Base-by-base conservation (phyloP, 1,140 invertebrate species). In the Drosophila lowei region DNA sequence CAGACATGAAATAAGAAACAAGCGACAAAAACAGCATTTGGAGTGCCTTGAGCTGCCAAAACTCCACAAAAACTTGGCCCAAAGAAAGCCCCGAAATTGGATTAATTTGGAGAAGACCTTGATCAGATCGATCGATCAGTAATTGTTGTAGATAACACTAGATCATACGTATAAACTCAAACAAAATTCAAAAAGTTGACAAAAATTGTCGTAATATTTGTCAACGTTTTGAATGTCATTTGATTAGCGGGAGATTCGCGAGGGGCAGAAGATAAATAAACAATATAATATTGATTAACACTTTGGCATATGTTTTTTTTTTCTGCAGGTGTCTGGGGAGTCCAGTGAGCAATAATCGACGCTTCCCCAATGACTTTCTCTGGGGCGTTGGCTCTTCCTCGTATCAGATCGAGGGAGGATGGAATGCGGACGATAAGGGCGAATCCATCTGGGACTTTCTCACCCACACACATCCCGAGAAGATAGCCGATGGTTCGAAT, bases 371-470 rank as follows among this genome's bases (percentile, higher is more conserved):
- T n/a, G 90, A 90, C 50, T 94, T 94, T 70, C 54, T 92, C 53
- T 93, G 93, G 70, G 94, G 93, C 25, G 83, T 92, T 11, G 92
- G 93, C 0, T 92, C 94, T 1, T 91, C 94, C 0, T 89, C 94
- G 2, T 94, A 94, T 90, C 95, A 95, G 92, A 93, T 95, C 30
- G 95, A 95, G 92, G 95, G 95, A 43, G 94, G 90, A n/a, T 95
- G 95, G 95, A 93, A 95, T 90, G 92, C 85, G 72, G 93, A 94
- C 88, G 94, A 94, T 7, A 94, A 94, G 86, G 91, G 92, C 9
- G 90, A 91, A 72, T 93, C 92, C 8, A 94, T 94, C 62, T 94
- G 93, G 93, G 93, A 94, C 78, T 78, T 88, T 55, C 71, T 92
- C 3, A 92, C 92, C 3, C 93, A 93, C 57, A 81, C 59, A 1